Conservation (phyloP, 2,113 vertebrate genomes). For the Tachuris rubrigastra region DNA sequence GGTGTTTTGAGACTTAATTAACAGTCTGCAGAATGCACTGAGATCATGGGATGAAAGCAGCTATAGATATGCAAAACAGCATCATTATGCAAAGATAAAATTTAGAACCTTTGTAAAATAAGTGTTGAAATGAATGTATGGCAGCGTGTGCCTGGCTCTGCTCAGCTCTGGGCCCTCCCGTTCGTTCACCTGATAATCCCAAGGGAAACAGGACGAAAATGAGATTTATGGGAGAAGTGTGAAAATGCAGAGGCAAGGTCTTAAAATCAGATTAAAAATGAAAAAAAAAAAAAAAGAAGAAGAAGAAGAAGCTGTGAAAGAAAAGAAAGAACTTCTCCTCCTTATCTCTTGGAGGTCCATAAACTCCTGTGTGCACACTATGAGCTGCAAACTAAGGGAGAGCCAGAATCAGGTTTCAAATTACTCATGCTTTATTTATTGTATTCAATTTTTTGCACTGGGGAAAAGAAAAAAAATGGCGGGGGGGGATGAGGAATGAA, state of each 20-base stretch:
- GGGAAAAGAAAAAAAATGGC: neutral
- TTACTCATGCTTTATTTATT: neutral
- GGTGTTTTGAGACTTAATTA: conserved; percentile 52
- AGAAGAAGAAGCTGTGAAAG: neutral
- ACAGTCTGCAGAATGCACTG: neutral
- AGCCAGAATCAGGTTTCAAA: neutral
- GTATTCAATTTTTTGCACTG: neutral
- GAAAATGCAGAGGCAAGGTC: neutral
- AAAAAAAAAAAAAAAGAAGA: neutral
- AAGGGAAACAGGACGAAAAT: neutral
- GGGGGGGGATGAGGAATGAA: neutral
- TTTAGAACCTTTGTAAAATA: conserved; percentile 28
- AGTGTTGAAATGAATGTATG: conserved; percentile 31
- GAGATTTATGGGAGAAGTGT: conserved; percentile 12
- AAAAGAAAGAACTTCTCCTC: neutral
- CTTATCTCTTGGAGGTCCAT: neutral
- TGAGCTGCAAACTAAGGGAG: neutral
- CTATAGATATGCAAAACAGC: conserved; percentile 54
- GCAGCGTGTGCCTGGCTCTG: neutral
- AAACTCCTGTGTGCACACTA: neutral
- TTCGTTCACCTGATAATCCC: neutral
- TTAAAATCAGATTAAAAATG: conserved; percentile 36
- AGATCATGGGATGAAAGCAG: conserved; percentile 27
- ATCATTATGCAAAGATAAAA: conserved; percentile 49
- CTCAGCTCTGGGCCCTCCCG: neutral